Evolutionary conservation across 1,140 invertebrate genomes (phyloP), one percentile per base, ranked within the genome.

Genomic region (Stegodyphus dumicola): DNA sequence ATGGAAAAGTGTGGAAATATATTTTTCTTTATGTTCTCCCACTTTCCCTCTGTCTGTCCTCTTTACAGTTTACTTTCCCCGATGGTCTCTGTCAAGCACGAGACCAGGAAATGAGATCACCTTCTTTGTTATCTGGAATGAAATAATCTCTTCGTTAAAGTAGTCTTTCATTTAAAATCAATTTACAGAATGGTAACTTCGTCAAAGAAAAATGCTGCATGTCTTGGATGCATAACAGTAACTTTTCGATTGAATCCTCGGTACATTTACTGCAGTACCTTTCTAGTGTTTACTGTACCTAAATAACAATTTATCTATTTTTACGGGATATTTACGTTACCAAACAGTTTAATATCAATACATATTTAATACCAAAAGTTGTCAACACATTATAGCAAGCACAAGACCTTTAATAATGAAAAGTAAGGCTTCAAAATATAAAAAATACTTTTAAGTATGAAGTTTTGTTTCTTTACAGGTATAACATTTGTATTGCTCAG

Each of bases 41-140:
- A 33, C 51, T 71, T 80, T 49, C 54, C 52, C 15, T 7, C 77
- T 80, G 17, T 60, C 1, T 83, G 80, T 33, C 80, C 80, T 83
- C 70, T 83, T 83, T 83, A 18, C 48, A 52, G 60, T 9, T 15
- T 15, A 67, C 7, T 17, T 18, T 17, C 7, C 13, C 10, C 7
- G 65, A 7, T 7, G 65, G 10, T 67, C 65, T 17, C 65, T 13
- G 56, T 60, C 56, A 2, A 15, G 11, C 10, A 7, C 10, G 10
- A 67, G 71, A 74, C 71, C 71, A 74, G 71, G 71, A 74, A 74
- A 74, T 74, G 51, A 56, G 15, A 4, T 13, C 11, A 51, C 10
- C 10, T 17, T 33, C 33, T 52, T 7, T 17, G n/a, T 56, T 9
- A n/a, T n/a, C 52, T 33, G n/a, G 56, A 33, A 75, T 33, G 17